Evolutionary conservation across 2,797 vertebrate species (phyloP).

Genomic region (Eidolon dupreanum): DNA sequence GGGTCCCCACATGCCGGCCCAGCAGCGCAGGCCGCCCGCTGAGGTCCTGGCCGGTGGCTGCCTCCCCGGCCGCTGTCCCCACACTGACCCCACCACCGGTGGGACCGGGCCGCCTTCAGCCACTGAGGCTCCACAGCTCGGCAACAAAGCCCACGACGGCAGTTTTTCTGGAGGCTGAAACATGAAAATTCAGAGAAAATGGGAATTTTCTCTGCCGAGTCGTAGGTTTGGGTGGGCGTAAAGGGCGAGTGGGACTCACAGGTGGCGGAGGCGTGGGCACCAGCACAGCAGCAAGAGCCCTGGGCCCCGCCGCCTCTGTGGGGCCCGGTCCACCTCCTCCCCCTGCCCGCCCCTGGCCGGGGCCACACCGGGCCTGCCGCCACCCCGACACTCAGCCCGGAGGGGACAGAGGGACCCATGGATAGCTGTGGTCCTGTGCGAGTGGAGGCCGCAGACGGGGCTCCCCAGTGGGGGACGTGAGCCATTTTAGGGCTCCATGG

Average conservation of each 20-base stretch:
- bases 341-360: neutral
- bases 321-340: neutral
- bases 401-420: neutral
- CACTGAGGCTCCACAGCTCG: neutral
- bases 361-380: too few species aligned
- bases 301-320: rapidly evolving
- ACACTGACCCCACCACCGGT: rapidly evolving
- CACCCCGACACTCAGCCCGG: rapidly evolving
- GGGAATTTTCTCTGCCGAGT: slow-evolving; percentile 39
- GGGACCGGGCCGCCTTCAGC: neutral
- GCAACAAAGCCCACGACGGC: slow-evolving; percentile 46
- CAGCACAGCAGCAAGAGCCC: rapidly evolving
- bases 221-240: neutral
- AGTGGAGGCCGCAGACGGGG: neutral
- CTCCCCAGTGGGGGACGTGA: neutral
- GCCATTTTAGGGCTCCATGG: neutral
- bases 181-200: slow-evolving; percentile 54
- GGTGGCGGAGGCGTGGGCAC: neutral
- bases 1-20: neutral
- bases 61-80: slow-evolving; percentile 2
- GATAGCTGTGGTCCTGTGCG: too few species aligned
- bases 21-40: neutral
- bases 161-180: slow-evolving; percentile 68
- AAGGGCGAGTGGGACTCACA: neutral
- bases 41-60: slow-evolving; percentile 62